Percentiles rank a stretch among this genome's conserved stretches.
Conservation (phyloP, 2,797 vertebrate species). For the Taenioides sp. region DNA sequence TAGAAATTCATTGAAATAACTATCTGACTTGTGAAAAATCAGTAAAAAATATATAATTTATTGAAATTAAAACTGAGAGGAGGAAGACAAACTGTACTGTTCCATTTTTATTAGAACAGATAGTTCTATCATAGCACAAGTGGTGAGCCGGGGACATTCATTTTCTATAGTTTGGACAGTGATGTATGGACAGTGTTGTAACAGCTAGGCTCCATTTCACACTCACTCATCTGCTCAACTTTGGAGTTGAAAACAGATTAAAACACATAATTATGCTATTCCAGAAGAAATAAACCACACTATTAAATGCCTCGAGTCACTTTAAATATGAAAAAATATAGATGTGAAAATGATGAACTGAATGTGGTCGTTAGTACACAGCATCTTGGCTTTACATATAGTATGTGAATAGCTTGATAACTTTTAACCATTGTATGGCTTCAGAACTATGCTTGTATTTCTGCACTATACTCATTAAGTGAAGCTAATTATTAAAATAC, state of each 20-base stretch:
- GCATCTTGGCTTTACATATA: not conserved
- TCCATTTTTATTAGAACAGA: slow-evolving; percentile 64
- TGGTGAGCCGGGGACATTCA: slow-evolving; percentile 59
- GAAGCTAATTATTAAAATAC: not conserved
- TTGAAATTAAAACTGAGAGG: not conserved
- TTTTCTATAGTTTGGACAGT: slow-evolving; percentile 57
- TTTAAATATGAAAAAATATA: not conserved
- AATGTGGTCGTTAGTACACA: not conserved
- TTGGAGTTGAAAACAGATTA: slow-evolving; percentile 12
- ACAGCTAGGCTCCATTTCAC: slow-evolving; percentile 47
- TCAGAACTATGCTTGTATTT: not conserved
- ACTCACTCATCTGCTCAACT: slow-evolving; percentile 28
- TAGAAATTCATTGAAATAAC: not conserved
- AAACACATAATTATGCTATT: slow-evolving; percentile 19
- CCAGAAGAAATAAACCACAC: slow-evolving; percentile 20
- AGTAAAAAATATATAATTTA: not conserved
- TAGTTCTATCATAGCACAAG: slow-evolving; percentile 58
- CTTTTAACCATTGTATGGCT: too few species aligned
- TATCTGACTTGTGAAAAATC: not conserved
- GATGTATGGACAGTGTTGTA: slow-evolving; percentile 57
- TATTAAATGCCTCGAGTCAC: not conserved
- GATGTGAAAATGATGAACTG: not conserved
- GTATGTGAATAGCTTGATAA: not conserved
- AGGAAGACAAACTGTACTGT: slow-evolving; percentile 41
- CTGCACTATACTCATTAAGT: not conserved